A percentile compares a stretch with the other conserved stretches of the same genome.
phyloP scores from a whole-genome alignment of 2,888 invertebrate species.

The Ectobius pallidus region DNA sequence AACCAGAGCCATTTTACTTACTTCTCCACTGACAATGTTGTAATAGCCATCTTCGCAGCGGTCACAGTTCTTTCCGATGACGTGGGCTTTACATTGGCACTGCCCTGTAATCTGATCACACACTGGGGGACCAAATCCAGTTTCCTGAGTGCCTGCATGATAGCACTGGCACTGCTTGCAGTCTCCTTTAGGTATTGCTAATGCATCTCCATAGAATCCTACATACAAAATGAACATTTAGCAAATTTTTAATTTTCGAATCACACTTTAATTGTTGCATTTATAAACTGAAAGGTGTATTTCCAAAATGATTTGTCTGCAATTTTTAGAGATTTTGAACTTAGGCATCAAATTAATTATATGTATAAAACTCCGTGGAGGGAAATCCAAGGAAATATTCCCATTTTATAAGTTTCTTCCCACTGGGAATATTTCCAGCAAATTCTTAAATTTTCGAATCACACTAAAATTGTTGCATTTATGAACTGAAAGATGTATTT shows the following conservation, averaged over 20 bases:
- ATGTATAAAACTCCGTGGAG: no score
- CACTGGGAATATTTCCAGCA: no score
- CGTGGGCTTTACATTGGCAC: slow-evolving; percentile 81
- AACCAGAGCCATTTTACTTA: no score
- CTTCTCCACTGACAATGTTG: slow-evolving; percentile 78
- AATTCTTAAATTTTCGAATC: no score
- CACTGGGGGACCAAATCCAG: slow-evolving; percentile 70
- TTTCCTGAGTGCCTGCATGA: slow-evolving; percentile 79
- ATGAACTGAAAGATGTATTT: no score
- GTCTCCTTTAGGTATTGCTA: slow-evolving; percentile 88
- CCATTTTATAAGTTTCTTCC: no score
- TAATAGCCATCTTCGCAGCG: slow-evolving; percentile 85
- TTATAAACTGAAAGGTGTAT: background rate
- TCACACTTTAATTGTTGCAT: background rate
- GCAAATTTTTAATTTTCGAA: background rate
- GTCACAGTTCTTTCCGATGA: slow-evolving; percentile 82
- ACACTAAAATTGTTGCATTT: no score
- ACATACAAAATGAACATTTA: slow-evolving; percentile 41
- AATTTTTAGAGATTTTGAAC: no score
- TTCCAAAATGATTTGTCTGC: no score
- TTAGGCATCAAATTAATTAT: no score
- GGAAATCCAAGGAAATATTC: no score
- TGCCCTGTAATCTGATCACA: slow-evolving; percentile 84
- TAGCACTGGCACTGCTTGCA: slow-evolving; percentile 90
- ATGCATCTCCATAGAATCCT: slow-evolving; percentile 93